Conservation (phyloP, 2,888 invertebrate species). For the Troilus luridus region DNA sequence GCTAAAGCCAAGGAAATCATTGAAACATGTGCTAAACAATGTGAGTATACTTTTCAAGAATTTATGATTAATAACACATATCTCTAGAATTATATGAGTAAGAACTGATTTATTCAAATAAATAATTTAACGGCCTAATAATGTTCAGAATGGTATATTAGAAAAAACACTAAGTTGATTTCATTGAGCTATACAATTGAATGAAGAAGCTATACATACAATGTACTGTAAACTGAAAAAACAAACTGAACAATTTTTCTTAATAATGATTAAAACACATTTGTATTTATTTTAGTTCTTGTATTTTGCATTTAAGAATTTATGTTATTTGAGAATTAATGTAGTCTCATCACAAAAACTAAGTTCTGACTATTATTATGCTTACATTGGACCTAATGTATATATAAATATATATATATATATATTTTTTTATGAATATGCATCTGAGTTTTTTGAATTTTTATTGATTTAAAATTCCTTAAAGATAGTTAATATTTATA, state of each 20-base stretch:
- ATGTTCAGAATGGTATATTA: background rate
- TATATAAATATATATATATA: background rate
- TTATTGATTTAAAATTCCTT: background rate
- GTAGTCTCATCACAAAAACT: no score
- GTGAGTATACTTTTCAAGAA: constrained; percentile 10
- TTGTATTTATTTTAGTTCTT: no score
- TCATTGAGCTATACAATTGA: background rate
- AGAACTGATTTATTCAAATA: background rate
- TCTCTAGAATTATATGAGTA: background rate
- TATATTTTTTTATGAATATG: background rate
- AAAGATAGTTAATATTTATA: background rate
- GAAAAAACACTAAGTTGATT: background rate
- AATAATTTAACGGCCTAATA: background rate
- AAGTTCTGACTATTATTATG: no score
- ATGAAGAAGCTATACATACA: no score
- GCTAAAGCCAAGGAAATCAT: constrained; percentile 60
- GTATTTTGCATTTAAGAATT: no score
- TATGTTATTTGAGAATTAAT: no score
- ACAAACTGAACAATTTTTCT: no score
- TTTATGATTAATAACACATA: background rate
- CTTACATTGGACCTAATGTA: no score
- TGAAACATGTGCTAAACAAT: constrained; percentile 60
- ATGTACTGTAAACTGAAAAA: no score
- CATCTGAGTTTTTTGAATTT: background rate
- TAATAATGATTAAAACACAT: no score